phyloP scores from a whole-genome alignment of 2,797 vertebrate species.

The Xyrichtys novacula region DNA sequence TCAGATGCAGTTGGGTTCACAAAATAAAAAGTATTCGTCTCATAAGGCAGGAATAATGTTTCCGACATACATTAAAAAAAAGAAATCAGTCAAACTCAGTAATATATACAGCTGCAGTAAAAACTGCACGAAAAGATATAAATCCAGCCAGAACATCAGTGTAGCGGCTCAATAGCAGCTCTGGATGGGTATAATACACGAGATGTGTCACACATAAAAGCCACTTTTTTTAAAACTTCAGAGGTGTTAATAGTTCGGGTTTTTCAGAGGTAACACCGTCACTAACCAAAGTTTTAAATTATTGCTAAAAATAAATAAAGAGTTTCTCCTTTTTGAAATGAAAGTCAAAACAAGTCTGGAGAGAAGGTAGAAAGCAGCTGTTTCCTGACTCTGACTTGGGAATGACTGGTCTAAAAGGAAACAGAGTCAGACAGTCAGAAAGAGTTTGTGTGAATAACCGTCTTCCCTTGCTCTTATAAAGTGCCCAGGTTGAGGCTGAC shows the following conservation, averaged over 20 bases:
- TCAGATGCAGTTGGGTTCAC: slow-evolving; percentile 24
- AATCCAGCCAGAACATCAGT: slow-evolving; percentile 1
- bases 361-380: slow-evolving; percentile 13
- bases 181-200: not conserved
- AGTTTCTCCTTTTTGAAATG: not conserved
- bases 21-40: slow-evolving; percentile 28
- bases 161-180: slow-evolving; percentile 22
- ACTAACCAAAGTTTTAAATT: slow-evolving; percentile 18
- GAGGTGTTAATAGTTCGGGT: too few relatives aligned
- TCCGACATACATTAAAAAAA: slow-evolving; percentile 29
- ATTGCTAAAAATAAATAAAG: slow-evolving; percentile 45
- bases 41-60: slow-evolving; percentile 71
- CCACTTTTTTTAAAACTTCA: too few relatives aligned
- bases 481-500: slow-evolving; percentile 40
- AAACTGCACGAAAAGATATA: slow-evolving; percentile 36
- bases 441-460: not conserved
- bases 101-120: slow-evolving; percentile 37
- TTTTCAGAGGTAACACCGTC: slow-evolving; percentile 3
- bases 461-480: slow-evolving; percentile 52
- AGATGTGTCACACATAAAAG: slow-evolving; percentile 19
- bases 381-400: slow-evolving; percentile 29
- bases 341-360: slow-evolving; percentile 30
- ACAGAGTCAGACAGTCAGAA: slow-evolving; percentile 15
- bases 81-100: not conserved
- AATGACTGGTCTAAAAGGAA: slow-evolving; percentile 43